Evolutionary conservation across 2,797 vertebrate species (phyloP).

Genomic region (Enteromius trimaculatus): DNA sequence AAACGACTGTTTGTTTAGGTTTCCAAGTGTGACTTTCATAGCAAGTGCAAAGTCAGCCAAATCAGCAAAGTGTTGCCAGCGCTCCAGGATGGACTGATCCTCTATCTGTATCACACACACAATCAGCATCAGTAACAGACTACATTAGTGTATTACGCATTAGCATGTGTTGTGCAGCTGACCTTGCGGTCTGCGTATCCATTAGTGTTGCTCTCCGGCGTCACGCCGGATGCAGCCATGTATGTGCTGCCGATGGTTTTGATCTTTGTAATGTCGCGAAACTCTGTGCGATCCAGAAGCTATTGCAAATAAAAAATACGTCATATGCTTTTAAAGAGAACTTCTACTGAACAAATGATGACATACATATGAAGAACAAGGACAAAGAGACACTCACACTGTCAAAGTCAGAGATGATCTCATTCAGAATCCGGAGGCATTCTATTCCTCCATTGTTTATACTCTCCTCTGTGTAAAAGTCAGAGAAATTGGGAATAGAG

Average conservation of each 20-base stretch:
- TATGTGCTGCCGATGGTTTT: conserved; percentile 99
- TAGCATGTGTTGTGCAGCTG: conserved; percentile 18
- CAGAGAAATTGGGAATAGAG: conserved; percentile 95
- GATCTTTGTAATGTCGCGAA: conserved; percentile 94
- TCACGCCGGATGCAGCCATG: conserved; percentile 96
- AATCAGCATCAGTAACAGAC: neutral
- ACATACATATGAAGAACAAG: neutral
- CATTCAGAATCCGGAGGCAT: conserved; percentile 95
- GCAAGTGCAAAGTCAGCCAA: conserved; percentile 93
- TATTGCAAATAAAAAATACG: conserved; percentile 59
- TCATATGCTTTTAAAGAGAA: neutral
- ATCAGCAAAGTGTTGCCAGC: conserved; percentile 92
- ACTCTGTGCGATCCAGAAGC: conserved; percentile 90
- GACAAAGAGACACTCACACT: conserved; percentile 79
- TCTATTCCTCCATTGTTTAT: conserved; percentile 97
- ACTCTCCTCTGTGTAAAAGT: conserved; percentile 97
- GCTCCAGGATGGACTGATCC: conserved; percentile 82
- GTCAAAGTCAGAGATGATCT: conserved; percentile 98
- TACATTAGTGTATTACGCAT: neutral
- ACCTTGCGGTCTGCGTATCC: conserved; percentile 83
- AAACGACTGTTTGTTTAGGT: conserved; percentile 97
- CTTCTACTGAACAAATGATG: neutral
- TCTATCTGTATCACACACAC: conserved; percentile 74
- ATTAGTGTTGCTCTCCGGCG: conserved; percentile 84
- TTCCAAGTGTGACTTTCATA: conserved; percentile 93